Percentiles rank a stretch among this genome's conserved stretches.
These are phyloP conservation scores for Crossocerus cetratus DNA, from an alignment of 2,888 invertebrate species.

Conservation along the genomic window DNA sequence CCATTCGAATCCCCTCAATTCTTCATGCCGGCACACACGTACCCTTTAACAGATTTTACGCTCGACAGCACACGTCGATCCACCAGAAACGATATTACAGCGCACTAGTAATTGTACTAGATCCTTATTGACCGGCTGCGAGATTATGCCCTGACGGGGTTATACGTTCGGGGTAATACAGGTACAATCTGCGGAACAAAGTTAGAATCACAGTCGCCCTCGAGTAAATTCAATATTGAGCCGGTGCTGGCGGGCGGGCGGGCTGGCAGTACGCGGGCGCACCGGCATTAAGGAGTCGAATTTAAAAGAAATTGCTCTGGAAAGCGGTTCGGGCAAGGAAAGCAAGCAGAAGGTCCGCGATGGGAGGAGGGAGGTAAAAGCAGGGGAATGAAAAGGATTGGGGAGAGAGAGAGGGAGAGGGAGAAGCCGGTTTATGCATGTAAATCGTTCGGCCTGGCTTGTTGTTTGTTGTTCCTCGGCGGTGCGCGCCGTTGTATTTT, in stretches of 20 bases:
- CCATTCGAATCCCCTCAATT: too few species aligned
- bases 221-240: neutral
- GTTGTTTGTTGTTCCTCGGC: conserved; percentile 67
- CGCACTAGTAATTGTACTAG: neutral
- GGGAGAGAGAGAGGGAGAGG: conserved; percentile 32
- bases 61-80: neutral
- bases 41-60: neutral
- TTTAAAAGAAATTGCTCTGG: conserved; percentile 33
- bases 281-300: conserved; percentile 33
- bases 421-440: conserved; percentile 63
- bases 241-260: neutral
- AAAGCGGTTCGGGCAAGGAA: conserved; percentile 1
- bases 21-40: too few species aligned
- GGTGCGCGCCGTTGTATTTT: conserved; percentile 57
- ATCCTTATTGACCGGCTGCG: neutral
- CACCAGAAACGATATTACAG: neutral
- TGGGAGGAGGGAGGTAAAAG: conserved; percentile 11
- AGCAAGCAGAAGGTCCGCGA: neutral
- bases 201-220: conserved; percentile 1
- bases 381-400: conserved; percentile 40
- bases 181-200: neutral
- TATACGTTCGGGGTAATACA: neutral
- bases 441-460: conserved; percentile 65
- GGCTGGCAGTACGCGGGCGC: conserved; percentile 1
- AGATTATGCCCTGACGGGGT: neutral